A percentile compares a stretch with the other conserved stretches of the same genome.
These are phyloP conservation scores for Centropus bengalensis DNA, from an alignment of 2,113 vertebrate genomes.

Conservation along the genomic window DNA sequence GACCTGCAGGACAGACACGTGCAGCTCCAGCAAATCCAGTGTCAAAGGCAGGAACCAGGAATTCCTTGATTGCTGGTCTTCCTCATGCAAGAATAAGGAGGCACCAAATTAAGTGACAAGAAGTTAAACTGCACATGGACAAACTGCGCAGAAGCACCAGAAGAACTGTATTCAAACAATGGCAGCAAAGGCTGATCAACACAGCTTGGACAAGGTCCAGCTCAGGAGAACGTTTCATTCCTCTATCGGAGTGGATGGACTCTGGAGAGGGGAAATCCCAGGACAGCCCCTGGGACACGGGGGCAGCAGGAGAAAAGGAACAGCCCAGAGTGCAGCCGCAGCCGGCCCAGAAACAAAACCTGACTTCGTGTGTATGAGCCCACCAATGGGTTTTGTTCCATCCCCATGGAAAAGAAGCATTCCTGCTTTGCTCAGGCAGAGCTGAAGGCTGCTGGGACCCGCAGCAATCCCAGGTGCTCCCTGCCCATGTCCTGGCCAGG, in stretches of 20 bases:
- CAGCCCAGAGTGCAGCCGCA: not conserved
- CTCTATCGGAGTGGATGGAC: not conserved
- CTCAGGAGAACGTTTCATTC: no score
- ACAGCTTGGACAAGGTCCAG: not conserved
- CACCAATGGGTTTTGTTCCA: not conserved
- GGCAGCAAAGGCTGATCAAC: not conserved
- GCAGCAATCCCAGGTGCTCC: no score
- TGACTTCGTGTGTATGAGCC: not conserved
- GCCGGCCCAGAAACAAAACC: not conserved
- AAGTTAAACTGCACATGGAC: no score
- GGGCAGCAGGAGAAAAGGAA: not conserved
- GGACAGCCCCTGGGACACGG: fast-evolving
- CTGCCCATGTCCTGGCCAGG: fast-evolving
- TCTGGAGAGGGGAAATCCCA: no score
- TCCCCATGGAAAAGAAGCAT: not conserved
- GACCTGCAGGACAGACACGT: not conserved
- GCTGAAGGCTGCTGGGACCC: fast-evolving
- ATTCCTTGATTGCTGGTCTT: not conserved
- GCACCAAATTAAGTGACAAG: not conserved
- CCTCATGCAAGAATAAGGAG: not conserved
- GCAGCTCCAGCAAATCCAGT: not conserved
- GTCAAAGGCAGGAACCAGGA: not conserved
- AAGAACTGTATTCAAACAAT: not conserved
- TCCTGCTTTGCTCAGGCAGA: no score
- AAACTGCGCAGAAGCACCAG: not conserved